Base-by-base conservation (phyloP, 1,140 invertebrate genomes). In the Drosophila asahinai region DNA sequence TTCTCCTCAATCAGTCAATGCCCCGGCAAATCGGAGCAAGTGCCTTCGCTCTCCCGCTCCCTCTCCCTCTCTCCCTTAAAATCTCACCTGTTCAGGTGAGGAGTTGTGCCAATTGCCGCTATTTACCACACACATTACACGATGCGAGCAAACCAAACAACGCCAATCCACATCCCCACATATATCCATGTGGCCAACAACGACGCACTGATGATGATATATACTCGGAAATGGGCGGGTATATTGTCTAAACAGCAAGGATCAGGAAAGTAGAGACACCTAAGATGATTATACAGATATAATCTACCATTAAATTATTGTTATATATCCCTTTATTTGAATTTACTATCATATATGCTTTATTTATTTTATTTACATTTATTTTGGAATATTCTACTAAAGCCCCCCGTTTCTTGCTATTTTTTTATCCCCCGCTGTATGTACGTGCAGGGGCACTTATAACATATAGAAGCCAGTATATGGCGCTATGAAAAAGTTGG, bases 51-150 rank as follows among this genome's bases (percentile, higher is more conserved):
- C 19, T 25, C 14, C 27, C n/a, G 22, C 11, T 22, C 14, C 48
- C 15, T 17, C 12, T 36, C 40, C 25, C 15, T 19, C 38, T 19
- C 49, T 17, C n/a, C 71, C 40, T 30, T 15, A 15, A 45, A 48
- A 33, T 51, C 71, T 12, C 22, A 63, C 48, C 25, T 57, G 62
- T 57, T 19, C 51, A 65, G 61, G 60, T 51, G 47, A 33, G 49
- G 60, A 68, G 49, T 38, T 66, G 55, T 58, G 73, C 63, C 81
- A 73, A 86, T 84, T 81, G 82, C 73, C 57, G 48, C 67, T 74
- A 81, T 86, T 84, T 84, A 84, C 82, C 82, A 75, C 82, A 84
- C 78, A 81, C 74, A 84, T 84, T 84, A 84, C 82, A 84, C 78
- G 82, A 77, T 81, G 81, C 59, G 67, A 75, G 58, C 67, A 84